A percentile compares a stretch with the other conserved stretches of the same genome.
Conservation (phyloP, 2,797 vertebrate species). For the Phrynocephalus guinanensis region DNA sequence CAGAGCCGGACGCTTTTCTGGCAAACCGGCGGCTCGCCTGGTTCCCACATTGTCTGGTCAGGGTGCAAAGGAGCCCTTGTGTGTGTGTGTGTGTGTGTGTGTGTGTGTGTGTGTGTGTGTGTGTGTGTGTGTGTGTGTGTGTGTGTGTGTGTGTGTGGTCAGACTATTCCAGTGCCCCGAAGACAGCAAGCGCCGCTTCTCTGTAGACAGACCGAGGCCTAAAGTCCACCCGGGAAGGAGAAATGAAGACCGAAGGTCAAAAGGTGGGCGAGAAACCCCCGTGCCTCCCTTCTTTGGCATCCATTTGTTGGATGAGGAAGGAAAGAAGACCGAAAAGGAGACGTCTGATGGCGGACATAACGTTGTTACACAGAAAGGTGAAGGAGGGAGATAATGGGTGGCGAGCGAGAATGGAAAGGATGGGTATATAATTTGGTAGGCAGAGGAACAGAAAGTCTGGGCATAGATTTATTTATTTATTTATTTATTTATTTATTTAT, state of each 20-base stretch:
- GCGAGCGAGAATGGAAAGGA: not conserved
- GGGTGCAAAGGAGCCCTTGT: not conserved
- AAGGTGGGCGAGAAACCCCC: too few species aligned
- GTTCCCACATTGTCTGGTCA: not conserved
- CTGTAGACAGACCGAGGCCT: too few species aligned
- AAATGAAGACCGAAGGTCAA: not conserved
- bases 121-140: too few species aligned
- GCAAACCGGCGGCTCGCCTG: not conserved
- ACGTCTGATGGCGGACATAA: not conserved
- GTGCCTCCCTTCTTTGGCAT: too few species aligned
- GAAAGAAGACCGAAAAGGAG: not conserved
- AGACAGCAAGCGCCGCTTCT: not conserved
- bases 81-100: too few species aligned
- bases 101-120: too few species aligned
- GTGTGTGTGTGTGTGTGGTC: too few species aligned
- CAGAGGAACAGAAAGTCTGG: too few species aligned
- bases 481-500: too few species aligned
- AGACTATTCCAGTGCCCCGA: not conserved
- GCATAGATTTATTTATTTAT: too few species aligned
- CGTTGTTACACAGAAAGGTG: not conserved
- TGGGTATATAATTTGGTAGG: too few species aligned
- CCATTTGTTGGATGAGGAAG: too few species aligned
- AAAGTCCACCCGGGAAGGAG: not conserved
- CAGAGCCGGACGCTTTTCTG: not conserved
- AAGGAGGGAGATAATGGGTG: not conserved